Percentiles rank a stretch among this genome's conserved stretches.
These are phyloP conservation scores for Podarcis raffonei DNA, from an alignment of 2,113 vertebrate species.

Conservation along the genomic window DNA sequence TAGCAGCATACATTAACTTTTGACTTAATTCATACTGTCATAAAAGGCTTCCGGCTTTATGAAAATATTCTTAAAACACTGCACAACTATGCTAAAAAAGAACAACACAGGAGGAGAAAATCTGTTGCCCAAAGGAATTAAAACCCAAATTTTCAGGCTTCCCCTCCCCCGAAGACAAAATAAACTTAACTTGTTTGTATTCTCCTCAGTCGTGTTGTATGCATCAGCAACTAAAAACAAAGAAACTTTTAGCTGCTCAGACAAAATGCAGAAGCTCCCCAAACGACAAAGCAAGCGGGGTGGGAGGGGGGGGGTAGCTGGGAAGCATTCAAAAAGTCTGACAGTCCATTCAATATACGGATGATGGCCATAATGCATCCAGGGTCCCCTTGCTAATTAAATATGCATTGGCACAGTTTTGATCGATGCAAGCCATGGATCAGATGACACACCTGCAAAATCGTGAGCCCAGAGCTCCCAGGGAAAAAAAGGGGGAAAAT, in stretches of 20 bases:
- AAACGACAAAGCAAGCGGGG: constrained; percentile 77
- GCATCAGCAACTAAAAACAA: constrained; percentile 96
- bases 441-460: constrained; percentile 93
- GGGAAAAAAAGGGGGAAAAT: constrained; percentile 75
- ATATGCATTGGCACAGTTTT: constrained; percentile 92
- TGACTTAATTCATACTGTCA: constrained; percentile 73
- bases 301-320: constrained; percentile 49
- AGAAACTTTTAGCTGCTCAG: constrained; percentile 89
- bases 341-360: constrained; percentile 87
- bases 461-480: constrained; percentile 86
- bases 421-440: constrained; percentile 91
- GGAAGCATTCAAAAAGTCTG: constrained; percentile 86
- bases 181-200: constrained; percentile 93
- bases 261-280: constrained; percentile 88
- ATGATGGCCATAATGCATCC: constrained; percentile 86
- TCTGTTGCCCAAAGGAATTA: constrained; percentile 71
- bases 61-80: constrained; percentile 71
- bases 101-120: constrained; percentile 71
- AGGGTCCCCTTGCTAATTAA: constrained; percentile 92
- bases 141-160: constrained; percentile 67
- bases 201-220: constrained; percentile 85
- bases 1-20: constrained; percentile 70
- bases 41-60: constrained; percentile 71
- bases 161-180: constrained; percentile 84
- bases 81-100: constrained; percentile 46